phyloP scores from a whole-genome alignment of 2,797 vertebrate species.

The Darevskia mixta region DNA sequence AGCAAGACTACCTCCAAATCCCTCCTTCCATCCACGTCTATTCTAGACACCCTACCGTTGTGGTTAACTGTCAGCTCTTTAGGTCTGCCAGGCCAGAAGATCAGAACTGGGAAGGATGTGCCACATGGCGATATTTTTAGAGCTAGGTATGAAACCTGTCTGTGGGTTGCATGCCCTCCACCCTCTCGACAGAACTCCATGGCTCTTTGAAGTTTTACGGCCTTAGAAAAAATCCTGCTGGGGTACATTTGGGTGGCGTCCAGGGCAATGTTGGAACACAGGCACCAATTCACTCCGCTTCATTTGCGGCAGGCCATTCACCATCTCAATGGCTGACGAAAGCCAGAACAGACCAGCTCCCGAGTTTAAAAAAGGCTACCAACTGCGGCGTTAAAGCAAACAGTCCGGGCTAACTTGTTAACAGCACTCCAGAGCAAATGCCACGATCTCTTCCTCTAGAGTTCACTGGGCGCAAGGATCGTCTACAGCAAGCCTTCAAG shows the following conservation, averaged over 20 bases:
- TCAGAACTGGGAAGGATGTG: neutral
- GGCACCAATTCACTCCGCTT: constrained; percentile 48
- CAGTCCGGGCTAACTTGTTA: constrained; percentile 25
- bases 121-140: neutral
- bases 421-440: neutral
- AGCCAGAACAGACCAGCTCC: constrained; percentile 8
- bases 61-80: neutral
- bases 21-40: neutral
- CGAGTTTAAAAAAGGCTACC: constrained; percentile 30
- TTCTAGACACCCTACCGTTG: neutral
- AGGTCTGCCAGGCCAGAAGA: neutral
- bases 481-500: neutral
- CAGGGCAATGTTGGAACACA: constrained; percentile 21
- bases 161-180: neutral
- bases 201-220: constrained; percentile 36
- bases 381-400: constrained; percentile 28
- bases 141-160: constrained; percentile 2
- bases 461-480: no score
- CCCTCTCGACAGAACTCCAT: constrained; percentile 44
- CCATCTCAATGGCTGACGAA: constrained; percentile 17
- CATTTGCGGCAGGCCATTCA: neutral
- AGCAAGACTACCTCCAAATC: neutral
- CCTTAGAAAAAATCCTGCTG: constrained; percentile 31
- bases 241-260: constrained; percentile 28
- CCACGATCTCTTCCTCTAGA: constrained; percentile 33